Percentiles rank a stretch among this genome's conserved stretches.
Conservation (phyloP, 2,888 invertebrate genomes). For the Fragum fragum region DNA sequence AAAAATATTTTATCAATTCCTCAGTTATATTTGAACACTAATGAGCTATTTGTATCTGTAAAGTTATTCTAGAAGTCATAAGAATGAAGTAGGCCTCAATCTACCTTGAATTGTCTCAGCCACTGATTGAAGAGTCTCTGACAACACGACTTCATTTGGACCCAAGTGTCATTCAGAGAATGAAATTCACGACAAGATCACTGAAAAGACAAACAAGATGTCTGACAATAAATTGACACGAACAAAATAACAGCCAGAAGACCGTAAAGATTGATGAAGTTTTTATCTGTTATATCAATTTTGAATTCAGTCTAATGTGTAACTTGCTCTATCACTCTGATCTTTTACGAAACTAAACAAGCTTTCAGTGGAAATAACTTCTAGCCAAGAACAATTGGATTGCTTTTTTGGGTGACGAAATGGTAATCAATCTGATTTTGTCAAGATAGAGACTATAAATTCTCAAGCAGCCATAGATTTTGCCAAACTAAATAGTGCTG, state of each 20-base stretch:
- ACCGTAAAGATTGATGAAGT: neutral
- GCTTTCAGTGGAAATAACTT: neutral
- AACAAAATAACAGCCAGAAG: neutral
- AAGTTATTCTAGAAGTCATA: no score
- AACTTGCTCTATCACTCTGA: conserved; percentile 15
- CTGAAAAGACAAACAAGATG: conserved; percentile 12
- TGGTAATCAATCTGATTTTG: no score
- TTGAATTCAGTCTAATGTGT: neutral
- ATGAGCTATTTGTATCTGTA: no score
- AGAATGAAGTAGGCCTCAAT: no score
- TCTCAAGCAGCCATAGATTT: no score
- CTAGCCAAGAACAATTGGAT: neutral
- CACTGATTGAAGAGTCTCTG: neutral
- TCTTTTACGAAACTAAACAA: neutral
- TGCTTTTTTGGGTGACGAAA: no score
- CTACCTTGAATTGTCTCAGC: neutral
- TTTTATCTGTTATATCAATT: neutral
- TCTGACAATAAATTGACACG: neutral
- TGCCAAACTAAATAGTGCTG: no score
- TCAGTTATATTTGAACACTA: no score
- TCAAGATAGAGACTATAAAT: no score
- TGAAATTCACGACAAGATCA: conserved; percentile 14
- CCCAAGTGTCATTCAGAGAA: conserved; percentile 22
- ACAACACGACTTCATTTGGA: neutral
- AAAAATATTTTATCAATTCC: no score